Conservation (phyloP, 2,888 invertebrate species). For the Dicyrtoma fusca region DNA sequence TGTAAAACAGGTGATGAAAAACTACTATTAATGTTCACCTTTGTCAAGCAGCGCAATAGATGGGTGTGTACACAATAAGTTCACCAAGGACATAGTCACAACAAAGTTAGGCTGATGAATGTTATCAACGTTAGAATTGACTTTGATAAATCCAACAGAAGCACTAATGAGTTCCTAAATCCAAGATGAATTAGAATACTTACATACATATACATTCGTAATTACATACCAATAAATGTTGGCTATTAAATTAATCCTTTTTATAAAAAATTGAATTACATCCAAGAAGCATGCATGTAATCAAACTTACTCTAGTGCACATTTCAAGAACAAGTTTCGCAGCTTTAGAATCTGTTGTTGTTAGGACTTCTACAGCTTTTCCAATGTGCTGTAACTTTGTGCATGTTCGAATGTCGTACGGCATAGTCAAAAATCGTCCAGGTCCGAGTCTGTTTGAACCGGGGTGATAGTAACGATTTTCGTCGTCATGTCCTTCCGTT, state of each 20-base stretch:
- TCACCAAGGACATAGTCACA: slow-evolving; percentile 67
- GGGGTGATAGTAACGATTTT: slow-evolving; percentile 41
- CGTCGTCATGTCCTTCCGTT: slow-evolving; percentile 44
- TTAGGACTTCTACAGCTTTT: slow-evolving; percentile 51
- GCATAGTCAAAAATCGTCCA: slow-evolving; percentile 50
- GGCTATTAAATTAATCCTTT: neutral
- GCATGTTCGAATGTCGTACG: slow-evolving; percentile 52
- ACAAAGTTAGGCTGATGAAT: slow-evolving; percentile 60
- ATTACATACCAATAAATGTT: too few relatives aligned
- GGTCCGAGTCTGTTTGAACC: slow-evolving; percentile 34
- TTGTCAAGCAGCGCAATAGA: slow-evolving; percentile 48
- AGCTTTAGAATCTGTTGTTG: slow-evolving; percentile 61
- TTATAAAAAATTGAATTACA: too few relatives aligned
- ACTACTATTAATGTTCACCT: slow-evolving; percentile 42
- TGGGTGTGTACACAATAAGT: slow-evolving; percentile 61
- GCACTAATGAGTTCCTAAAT: slow-evolving; percentile 62
- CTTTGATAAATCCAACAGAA: slow-evolving; percentile 60
- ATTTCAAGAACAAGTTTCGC: slow-evolving; percentile 65
- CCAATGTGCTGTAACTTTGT: slow-evolving; percentile 54
- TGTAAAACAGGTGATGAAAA: too few relatives aligned
- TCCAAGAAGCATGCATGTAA: too few relatives aligned
- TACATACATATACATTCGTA: neutral
- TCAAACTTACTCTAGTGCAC: slow-evolving; percentile 63
- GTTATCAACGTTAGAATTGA: slow-evolving; percentile 42
- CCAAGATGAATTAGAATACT: slow-evolving; percentile 10